Percentiles rank a stretch among this genome's conserved stretches.
phyloP scores from a whole-genome alignment of 2,113 vertebrate genomes.

The Panurus biarmicus region DNA sequence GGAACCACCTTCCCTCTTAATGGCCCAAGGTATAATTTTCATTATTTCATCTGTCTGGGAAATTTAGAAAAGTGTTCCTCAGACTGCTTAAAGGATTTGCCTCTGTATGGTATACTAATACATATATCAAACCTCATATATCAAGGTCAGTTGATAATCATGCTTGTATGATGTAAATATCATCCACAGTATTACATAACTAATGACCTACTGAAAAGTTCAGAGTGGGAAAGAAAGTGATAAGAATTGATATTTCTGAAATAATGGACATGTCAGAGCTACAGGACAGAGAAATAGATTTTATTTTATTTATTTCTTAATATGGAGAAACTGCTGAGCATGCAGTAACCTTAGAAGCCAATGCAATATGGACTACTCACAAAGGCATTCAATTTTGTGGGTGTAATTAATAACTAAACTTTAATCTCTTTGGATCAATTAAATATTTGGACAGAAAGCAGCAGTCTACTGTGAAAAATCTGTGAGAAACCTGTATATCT shows the following conservation, averaged over 20 bases:
- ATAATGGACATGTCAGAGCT: background rate
- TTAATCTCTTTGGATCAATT: background rate
- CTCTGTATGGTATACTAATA: background rate
- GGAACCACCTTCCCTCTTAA: background rate
- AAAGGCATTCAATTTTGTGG: background rate
- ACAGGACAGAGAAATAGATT: background rate
- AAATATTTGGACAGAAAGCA: background rate
- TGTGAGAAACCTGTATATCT: background rate
- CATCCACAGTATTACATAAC: background rate
- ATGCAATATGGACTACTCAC: background rate
- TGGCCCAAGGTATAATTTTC: background rate
- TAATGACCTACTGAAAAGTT: background rate
- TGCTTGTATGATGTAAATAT: background rate
- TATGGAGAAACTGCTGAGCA: background rate
- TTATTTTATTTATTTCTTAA: background rate
- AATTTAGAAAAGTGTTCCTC: background rate
- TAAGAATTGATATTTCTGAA: background rate
- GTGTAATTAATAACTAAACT: background rate
- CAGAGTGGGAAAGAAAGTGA: background rate
- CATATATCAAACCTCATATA: background rate
- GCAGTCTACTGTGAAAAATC: background rate
- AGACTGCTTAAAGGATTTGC: background rate
- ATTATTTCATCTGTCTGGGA: background rate
- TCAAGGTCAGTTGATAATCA: background rate
- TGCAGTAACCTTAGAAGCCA: background rate